Percentiles rank a stretch among this genome's conserved stretches.
phyloP scores from a whole-genome alignment of 2,113 vertebrate species.

The Felis catus region DNA sequence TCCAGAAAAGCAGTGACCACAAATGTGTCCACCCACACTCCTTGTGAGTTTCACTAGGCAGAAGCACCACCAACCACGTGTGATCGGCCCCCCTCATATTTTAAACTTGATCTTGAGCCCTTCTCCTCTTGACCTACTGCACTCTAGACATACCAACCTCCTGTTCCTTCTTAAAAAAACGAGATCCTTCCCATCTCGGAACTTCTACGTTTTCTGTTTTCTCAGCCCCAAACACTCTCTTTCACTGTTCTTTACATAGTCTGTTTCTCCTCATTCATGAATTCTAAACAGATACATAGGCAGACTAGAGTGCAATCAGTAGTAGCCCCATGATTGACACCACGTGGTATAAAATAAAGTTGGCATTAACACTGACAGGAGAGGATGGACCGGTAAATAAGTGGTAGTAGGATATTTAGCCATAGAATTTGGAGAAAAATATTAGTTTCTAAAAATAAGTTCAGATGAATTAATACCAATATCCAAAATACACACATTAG shows the following conservation, averaged over 20 bases:
- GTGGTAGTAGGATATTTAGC: background rate
- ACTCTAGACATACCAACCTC: background rate
- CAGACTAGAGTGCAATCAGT: background rate
- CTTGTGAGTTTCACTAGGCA: background rate
- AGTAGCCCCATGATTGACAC: background rate
- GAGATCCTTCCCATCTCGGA: background rate
- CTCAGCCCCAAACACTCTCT: background rate
- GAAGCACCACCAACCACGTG: accelerated
- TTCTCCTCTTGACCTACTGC: background rate
- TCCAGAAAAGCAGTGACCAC: background rate
- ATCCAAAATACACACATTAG: background rate
- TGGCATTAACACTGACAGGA: background rate
- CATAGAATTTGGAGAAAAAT: background rate
- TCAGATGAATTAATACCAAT: background rate
- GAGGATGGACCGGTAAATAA: background rate
- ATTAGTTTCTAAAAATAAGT: background rate
- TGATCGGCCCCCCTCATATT: accelerated
- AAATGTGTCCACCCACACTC: accelerated
- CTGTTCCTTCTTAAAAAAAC: background rate
- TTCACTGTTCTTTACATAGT: background rate
- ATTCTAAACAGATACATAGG: background rate
- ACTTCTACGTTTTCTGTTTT: background rate
- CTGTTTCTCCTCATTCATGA: background rate
- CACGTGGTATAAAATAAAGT: background rate
- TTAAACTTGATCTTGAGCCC: background rate